Percentiles rank a stretch among this genome's conserved stretches.
Evolutionary conservation across 1,140 invertebrate genomes (phyloP).

Genomic region (Heterodera schachtii): DNA sequence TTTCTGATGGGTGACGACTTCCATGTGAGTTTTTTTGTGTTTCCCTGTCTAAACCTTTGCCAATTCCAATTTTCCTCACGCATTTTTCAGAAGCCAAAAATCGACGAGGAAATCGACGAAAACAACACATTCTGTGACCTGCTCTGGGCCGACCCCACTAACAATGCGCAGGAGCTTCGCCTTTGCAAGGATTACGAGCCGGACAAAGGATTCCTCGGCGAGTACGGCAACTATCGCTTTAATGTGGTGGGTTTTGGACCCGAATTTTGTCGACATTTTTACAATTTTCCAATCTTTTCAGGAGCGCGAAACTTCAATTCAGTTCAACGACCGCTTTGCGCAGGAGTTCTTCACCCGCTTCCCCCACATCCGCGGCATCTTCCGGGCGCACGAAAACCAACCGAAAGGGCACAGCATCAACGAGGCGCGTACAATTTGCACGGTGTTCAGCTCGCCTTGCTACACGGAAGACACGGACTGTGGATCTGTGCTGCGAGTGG

Average conservation of each 20-base stretch:
- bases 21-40: neutral
- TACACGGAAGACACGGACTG: neutral
- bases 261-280: neutral
- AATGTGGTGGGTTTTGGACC: neutral
- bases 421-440: conserved; percentile 13
- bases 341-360: conserved; percentile 12
- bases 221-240: neutral
- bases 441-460: conserved; percentile 15
- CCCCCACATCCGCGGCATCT: conserved; percentile 15
- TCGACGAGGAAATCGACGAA: conserved; percentile 5
- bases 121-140: conserved; percentile 8
- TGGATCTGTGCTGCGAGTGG: conserved; percentile 17
- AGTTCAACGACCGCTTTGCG: conserved; percentile 16
- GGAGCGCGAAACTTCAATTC: conserved; percentile 11
- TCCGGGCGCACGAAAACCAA: conserved; percentile 10
- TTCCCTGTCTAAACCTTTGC: no score
- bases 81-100: conserved; percentile 12
- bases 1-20: conserved; percentile 4
- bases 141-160: conserved; percentile 26
- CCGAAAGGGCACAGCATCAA: conserved; percentile 2
- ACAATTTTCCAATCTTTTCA: neutral
- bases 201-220: neutral
- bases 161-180: neutral
- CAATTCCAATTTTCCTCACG: neutral
- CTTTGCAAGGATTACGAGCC: neutral